Conservation (phyloP, 2,113 vertebrate species). For the Cheilinus undulatus region DNA sequence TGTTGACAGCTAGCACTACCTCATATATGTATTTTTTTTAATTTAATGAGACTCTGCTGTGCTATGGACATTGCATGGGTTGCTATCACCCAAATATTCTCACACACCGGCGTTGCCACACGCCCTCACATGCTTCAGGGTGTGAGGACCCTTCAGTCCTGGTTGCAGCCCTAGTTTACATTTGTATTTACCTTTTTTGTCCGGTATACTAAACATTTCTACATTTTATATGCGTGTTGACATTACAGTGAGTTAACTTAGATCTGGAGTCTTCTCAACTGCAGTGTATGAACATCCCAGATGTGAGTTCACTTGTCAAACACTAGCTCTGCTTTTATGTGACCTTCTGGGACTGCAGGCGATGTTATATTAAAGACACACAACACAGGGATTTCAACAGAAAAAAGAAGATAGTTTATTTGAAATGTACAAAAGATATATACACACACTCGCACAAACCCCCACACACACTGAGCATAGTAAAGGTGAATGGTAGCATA, state of each 20-base stretch:
- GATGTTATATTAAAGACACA: slow-evolving; percentile 62
- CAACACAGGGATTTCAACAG: slow-evolving; percentile 64
- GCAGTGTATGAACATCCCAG: slow-evolving; percentile 9
- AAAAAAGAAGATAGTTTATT: slow-evolving; percentile 87
- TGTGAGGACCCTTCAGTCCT: no score
- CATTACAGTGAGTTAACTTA: background rate
- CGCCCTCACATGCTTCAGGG: no score
- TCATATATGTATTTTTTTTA: no score
- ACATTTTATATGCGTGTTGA: background rate
- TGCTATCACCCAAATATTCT: no score
- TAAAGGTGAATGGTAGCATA: slow-evolving; percentile 64
- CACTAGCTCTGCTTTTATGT: slow-evolving; percentile 44
- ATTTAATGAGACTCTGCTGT: no score
- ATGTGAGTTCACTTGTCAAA: slow-evolving; percentile 20
- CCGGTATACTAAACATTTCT: background rate
- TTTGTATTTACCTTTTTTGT: no score
- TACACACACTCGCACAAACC: slow-evolving; percentile 87
- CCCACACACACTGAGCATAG: slow-evolving; percentile 86
- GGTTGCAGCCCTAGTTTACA: no score
- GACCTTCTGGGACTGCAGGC: slow-evolving; percentile 19
- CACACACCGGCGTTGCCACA: no score
- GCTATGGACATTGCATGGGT: no score
- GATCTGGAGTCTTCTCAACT: background rate
- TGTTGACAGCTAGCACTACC: no score
- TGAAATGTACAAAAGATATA: slow-evolving; percentile 97